phyloP scores from a whole-genome alignment of 2,797 vertebrate species.

The Fistularia commersonii region DNA sequence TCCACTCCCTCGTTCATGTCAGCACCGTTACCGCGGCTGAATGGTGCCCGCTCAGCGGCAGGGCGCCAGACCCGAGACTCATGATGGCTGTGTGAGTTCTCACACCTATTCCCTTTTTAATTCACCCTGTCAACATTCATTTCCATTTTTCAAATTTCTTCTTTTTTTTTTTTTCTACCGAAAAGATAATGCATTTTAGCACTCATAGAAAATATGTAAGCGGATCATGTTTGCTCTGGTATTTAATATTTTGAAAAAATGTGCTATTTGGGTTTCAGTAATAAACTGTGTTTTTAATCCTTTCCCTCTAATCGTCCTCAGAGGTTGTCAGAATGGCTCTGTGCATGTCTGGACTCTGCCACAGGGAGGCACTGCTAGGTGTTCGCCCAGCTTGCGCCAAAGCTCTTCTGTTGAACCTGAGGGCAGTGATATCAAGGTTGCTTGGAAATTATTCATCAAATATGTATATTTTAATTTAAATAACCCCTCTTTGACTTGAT shows the following conservation, averaged over 20 bases:
- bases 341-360: constrained; percentile 80
- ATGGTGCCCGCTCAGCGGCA: constrained; percentile 77
- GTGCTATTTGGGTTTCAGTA: background rate
- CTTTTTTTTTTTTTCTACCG: background rate
- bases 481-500: background rate
- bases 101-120: background rate
- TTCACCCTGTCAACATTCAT: background rate
- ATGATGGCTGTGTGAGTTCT: constrained; percentile 78
- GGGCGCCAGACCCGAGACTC: constrained; percentile 69
- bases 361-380: constrained; percentile 71
- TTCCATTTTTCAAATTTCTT: background rate
- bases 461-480: background rate
- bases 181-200: no score
- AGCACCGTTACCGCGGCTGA: constrained; percentile 66
- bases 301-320: constrained; percentile 17
- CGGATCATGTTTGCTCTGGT: no score
- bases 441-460: constrained; percentile 11
- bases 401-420: constrained; percentile 60
- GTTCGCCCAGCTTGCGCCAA: constrained; percentile 65
- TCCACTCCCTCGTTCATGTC: constrained; percentile 75
- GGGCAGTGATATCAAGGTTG: constrained; percentile 64
- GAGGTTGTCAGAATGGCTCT: constrained; percentile 80
- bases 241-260: background rate
- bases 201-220: no score
- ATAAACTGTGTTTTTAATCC: background rate